Conservation (phyloP, 2,888 invertebrate species). For the Hypomecis punctinalis region DNA sequence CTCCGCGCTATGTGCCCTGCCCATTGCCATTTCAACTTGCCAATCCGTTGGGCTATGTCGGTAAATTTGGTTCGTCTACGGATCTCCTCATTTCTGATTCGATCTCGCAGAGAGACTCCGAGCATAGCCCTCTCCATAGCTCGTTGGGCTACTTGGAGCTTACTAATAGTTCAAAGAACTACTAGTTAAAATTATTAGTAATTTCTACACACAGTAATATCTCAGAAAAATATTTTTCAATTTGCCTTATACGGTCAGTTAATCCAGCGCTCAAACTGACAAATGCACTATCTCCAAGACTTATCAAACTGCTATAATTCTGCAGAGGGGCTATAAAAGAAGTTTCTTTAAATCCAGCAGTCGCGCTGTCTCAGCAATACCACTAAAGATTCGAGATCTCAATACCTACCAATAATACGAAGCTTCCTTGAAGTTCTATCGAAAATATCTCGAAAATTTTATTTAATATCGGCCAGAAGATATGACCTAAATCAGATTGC, state of each 20-base stretch:
- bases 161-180: too few species aligned
- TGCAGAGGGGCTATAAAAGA: constrained; percentile 3
- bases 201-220: too few species aligned
- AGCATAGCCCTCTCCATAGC: too few species aligned
- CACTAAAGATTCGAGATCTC: constrained; percentile 11
- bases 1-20: too few species aligned
- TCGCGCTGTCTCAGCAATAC: constrained; percentile 16
- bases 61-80: too few species aligned
- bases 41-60: too few species aligned
- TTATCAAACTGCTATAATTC: constrained; percentile 15
- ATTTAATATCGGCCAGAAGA: constrained; percentile 57
- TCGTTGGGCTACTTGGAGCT: too few species aligned
- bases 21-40: too few species aligned
- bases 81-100: too few species aligned
- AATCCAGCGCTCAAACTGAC: constrained; percentile 26
- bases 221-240: neutral
- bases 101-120: too few species aligned
- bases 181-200: too few species aligned
- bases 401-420: constrained; percentile 14
- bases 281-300: constrained; percentile 13
- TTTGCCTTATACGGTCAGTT: neutral
- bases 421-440: constrained; percentile 21
- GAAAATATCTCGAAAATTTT: constrained; percentile 39
- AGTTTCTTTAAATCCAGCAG: constrained; percentile 11
- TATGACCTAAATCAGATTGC: constrained; percentile 65